Base-by-base conservation (phyloP, 2,113 vertebrate genomes). In the Nesospiza acunhae region DNA sequence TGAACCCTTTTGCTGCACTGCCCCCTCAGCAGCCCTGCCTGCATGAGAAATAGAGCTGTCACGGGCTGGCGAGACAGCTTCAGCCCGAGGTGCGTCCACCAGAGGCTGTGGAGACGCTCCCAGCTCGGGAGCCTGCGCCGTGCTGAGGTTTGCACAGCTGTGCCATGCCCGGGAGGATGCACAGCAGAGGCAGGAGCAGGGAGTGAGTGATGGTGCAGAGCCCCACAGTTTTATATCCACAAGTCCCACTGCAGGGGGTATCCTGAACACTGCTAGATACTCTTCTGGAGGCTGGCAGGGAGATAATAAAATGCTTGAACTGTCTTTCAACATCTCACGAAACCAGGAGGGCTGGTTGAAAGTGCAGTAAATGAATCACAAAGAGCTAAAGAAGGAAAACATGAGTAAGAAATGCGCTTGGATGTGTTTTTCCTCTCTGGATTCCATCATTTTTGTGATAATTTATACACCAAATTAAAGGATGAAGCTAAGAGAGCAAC, bases 381-480 rank as follows among this genome's bases (percentile, higher is more conserved):
- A 59, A 68, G 56, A 81, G 13, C 41, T 79, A 88, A 87, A 90
- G 75, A 90, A 78, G 39, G 56, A 87, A 91, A 94, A 67, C 33
- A 84, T 18, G 37, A 92, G 64, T 53, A 87, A 90, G 44, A 91
- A 94, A 44, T 64, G 72, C 44, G 27, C 31, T 92, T 59, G 19
- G 30, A 90, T 70, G 33, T 90, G 50, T 88, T 79, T 96, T 87
- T 49, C 20, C 72, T 80, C 72, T 90, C 49, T 81, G 37, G 47
- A 86, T 93, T 92, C 56, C 64, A 75, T 41, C 0, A 1, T n/a
- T 77, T 85, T 84, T 83, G 23, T 67, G 53, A 86, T 63, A 90
- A 94, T 92, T 97, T 92, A 84, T 92, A 72, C 64, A 86, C 20
- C 9, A 83, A 93, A 96, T 88, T 94, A 92, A 66, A 93, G 41